phyloP scores from a whole-genome alignment of 1,140 invertebrate genomes.

The Lerema accius region DNA sequence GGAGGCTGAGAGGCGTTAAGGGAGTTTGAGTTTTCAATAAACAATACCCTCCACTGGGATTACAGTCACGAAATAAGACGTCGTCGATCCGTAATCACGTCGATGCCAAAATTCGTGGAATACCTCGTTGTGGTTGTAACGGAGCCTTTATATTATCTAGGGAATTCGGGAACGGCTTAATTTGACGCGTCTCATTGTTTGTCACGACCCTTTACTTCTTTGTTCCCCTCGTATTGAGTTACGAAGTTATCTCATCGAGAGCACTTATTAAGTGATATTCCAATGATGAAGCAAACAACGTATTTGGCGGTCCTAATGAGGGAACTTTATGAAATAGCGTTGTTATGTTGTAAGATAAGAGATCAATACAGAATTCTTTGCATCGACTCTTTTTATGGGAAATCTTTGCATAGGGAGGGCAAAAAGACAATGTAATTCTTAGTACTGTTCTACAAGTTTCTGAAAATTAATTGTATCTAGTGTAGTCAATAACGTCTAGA shows the following conservation, averaged over 20 bases:
- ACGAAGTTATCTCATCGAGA: slow-evolving; percentile 22
- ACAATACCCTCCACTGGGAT: slow-evolving; percentile 27
- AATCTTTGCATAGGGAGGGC: too few species aligned
- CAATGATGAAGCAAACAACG: neutral
- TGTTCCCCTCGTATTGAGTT: slow-evolving; percentile 15
- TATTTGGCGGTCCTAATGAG: too few species aligned
- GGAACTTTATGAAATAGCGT: too few species aligned
- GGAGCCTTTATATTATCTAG: slow-evolving; percentile 2
- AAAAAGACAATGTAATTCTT: too few species aligned
- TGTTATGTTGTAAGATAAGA: too few species aligned
- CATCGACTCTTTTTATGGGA: too few species aligned
- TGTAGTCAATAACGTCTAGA: too few species aligned
- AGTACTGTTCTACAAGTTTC: too few species aligned
- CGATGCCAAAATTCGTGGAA: slow-evolving; percentile 37
- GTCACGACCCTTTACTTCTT: slow-evolving; percentile 3
- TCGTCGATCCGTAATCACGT: slow-evolving; percentile 39
- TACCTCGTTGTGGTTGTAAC: slow-evolving; percentile 2
- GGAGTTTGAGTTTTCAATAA: slow-evolving; percentile 43
- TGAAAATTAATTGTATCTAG: too few species aligned
- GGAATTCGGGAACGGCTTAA: slow-evolving; percentile 9
- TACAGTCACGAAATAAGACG: slow-evolving; percentile 31
- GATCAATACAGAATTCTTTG: too few species aligned
- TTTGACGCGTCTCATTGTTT: slow-evolving; percentile 13
- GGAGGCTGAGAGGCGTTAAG: too few species aligned
- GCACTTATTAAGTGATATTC: slow-evolving; percentile 12